phyloP scores from a whole-genome alignment of 2,797 vertebrate genomes.

The Sarcophilus harrisii region DNA sequence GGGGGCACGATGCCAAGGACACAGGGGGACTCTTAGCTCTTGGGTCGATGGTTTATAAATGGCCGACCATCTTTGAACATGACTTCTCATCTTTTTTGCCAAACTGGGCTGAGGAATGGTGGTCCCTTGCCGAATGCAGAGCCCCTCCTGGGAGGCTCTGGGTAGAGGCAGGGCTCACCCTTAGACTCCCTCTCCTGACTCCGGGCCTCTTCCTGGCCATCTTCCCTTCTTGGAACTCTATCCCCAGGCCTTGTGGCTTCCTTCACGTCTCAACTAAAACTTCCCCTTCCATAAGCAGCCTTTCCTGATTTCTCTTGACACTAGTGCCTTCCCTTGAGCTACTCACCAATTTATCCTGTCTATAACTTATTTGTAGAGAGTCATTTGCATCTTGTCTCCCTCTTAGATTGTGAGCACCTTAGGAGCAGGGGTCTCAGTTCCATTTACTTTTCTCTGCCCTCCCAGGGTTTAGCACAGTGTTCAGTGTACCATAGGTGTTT shows the following conservation, averaged over 20 bases:
- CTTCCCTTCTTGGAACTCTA: too few relatives aligned
- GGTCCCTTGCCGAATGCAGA: fast-evolving
- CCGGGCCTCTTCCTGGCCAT: background rate
- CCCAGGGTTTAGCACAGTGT: background rate
- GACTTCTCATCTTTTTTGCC: background rate
- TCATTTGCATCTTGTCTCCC: background rate
- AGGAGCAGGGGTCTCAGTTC: background rate
- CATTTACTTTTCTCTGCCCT: background rate
- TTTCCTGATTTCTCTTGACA: background rate
- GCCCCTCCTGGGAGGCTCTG: background rate
- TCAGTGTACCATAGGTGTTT: background rate
- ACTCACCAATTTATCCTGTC: background rate
- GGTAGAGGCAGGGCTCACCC: background rate
- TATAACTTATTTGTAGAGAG: background rate
- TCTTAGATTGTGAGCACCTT: background rate
- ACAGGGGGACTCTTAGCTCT: too few relatives aligned
- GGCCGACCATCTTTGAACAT: background rate
- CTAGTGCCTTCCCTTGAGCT: too few relatives aligned
- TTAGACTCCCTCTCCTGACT: background rate
- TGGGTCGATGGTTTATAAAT: background rate
- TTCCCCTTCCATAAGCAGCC: too few relatives aligned
- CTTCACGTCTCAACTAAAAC: too few relatives aligned
- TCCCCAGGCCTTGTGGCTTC: too few relatives aligned
- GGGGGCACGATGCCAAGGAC: background rate
- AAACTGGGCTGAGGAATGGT: background rate